Base-by-base conservation (phyloP, 1,140 invertebrate species). In the Atta colombica region DNA sequence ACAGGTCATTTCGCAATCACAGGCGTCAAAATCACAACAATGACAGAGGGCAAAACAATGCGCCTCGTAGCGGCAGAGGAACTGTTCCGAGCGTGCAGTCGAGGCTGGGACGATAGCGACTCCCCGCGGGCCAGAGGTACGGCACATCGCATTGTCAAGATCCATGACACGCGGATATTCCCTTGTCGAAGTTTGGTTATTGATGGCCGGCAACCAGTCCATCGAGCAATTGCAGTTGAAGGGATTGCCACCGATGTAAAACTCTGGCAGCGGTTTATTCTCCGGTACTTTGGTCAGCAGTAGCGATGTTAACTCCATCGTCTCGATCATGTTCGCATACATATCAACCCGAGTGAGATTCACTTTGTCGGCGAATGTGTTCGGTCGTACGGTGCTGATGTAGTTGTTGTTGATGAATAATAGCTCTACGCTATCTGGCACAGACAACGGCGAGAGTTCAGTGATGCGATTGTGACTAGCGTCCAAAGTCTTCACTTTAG, bases 1-100 rank as follows among this genome's bases (percentile, higher is more conserved):
- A 92, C 98, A 99, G 4, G 97, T 98, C 98, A 99, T 99, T 95
- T 99, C 98, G 95, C 98, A 99, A 94, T 99, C 98, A 94, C 98
- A 99, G 68, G 98, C 98, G 93, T 99, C 98, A 93, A 98, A 99
- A 91, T 99, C 98, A 93, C 98, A 99, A 95, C 98, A 99, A 91
- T 98, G 98, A 93, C 98, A 99, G 66, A 99, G 95, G 21, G 98
- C 97, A 94, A 99, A 99, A 95, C 98, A 99, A 95, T 99, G 98
- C 53, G 98, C 98, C 90, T 98, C 97, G 95, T 99, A 99, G 77
- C 97, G 97, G 94, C 98, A 99, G 88, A 99, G 96, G 95, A 99
- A 99, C 92, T 99, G 97, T 90, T 97, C 97, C 1, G 97, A 96
- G 86, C 97, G 96, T 0, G 96, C 95, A 66, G 97, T 94, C 0